These are phyloP conservation scores for Calidris pygmaea DNA, from an alignment of 2,113 vertebrate genomes.

Conservation along the genomic window DNA sequence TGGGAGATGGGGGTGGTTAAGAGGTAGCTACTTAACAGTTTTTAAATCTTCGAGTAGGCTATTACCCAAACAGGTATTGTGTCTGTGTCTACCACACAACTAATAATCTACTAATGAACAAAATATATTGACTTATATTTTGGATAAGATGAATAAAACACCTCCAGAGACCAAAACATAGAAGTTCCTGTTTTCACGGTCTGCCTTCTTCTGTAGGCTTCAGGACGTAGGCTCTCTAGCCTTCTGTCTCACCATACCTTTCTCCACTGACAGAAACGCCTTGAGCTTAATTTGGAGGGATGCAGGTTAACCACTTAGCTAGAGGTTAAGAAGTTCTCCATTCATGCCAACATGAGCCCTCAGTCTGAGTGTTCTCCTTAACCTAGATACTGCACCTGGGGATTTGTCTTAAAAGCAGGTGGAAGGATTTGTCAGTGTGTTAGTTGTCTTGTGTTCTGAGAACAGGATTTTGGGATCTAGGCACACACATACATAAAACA, in stretches of 20 bases:
- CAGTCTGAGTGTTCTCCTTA: accelerated
- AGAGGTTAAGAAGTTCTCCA: not conserved
- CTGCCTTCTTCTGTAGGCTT: not conserved
- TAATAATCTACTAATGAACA: not conserved
- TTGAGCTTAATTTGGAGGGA: not conserved
- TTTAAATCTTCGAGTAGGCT: not conserved
- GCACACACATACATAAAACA: not conserved
- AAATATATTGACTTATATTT: not conserved
- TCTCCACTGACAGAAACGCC: not conserved
- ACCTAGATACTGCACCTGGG: not conserved
- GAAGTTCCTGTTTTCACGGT: not conserved
- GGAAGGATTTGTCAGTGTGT: not conserved
- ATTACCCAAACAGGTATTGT: not conserved
- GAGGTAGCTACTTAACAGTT: not conserved
- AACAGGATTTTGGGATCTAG: not conserved
- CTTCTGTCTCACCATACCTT: not conserved
- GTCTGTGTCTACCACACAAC: not conserved
- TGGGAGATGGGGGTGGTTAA: not conserved
- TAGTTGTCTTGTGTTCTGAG: not conserved
- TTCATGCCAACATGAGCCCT: not conserved
- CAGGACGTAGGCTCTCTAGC: not conserved
- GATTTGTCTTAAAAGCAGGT: not conserved
- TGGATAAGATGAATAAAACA: not conserved
- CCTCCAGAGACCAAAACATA: not conserved
- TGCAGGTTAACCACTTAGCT: not conserved